These are phyloP conservation scores for Oasisia sp. DNA, from an alignment of 2,888 invertebrate genomes.

Conservation along the genomic window DNA sequence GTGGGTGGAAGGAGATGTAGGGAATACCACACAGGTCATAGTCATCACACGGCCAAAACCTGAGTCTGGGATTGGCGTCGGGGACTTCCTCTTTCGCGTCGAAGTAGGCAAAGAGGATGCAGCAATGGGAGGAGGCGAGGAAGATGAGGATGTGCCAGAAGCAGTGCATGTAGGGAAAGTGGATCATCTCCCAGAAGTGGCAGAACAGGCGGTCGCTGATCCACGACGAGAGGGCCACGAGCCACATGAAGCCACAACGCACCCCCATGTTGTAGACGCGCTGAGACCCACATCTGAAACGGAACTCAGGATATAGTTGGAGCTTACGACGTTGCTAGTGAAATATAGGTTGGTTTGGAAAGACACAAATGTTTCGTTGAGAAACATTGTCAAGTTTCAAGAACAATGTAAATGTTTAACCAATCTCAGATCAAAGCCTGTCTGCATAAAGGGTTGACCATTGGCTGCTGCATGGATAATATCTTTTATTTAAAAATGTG, in stretches of 20 bases:
- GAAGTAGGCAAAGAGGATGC: constrained; percentile 83
- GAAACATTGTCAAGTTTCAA: background rate
- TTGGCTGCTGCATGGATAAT: too few relatives aligned
- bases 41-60: constrained; percentile 33
- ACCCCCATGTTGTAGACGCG: constrained; percentile 79
- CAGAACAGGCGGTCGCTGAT: constrained; percentile 82
- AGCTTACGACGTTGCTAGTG: background rate
- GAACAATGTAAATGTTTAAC: too few relatives aligned
- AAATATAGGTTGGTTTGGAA: background rate
- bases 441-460: too few relatives aligned
- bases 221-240: constrained; percentile 81
- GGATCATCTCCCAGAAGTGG: constrained; percentile 80
- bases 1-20: constrained; percentile 24
- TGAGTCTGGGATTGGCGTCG: constrained; percentile 33
- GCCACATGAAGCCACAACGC: constrained; percentile 76
- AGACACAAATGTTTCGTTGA: background rate
- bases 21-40: constrained; percentile 32
- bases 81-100: constrained; percentile 75
- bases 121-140: constrained; percentile 80
- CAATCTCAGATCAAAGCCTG: background rate
- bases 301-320: background rate
- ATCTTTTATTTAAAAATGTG: too few relatives aligned
- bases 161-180: constrained; percentile 85
- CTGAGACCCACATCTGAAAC: constrained; percentile 44
- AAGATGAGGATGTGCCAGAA: constrained; percentile 86